Base-by-base conservation (phyloP, 2,797 vertebrate genomes). In the Loriculus beryllinus region DNA sequence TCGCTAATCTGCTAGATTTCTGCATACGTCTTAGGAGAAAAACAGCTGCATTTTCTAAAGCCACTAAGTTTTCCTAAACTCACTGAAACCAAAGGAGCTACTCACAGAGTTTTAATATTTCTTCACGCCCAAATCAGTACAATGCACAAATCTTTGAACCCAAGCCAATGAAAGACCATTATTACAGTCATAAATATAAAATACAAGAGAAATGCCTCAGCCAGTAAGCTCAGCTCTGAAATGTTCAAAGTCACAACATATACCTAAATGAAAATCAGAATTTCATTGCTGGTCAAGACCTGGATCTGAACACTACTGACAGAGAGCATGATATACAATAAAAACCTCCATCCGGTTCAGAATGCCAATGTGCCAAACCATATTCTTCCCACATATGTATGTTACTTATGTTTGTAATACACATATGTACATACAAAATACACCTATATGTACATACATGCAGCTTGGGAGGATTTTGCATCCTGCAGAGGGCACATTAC, bases 311-410 rank as follows among this genome's bases (percentile, higher is more conserved):
- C 8, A 64, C 9, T 48, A 33, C 14, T 16, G 35, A 76, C 15
- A 68, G 35, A 2, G 35, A 62, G 43, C 78, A 54, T 5, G 20
- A 7, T 6, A 18, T 0, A 0, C 7, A 57, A 43, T 11, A 63
- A 71, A 87, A 88, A 23, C 31, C n/a, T 86, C 21, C 31, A 81
- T 5, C 19, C 45, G 37, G 22, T 76, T 39, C 45, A 77, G 31
- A 68, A 65, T 2, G 3, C 2, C 14, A 57, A 3, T 1, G 10
- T 35, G 49, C 14, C 1, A 0, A 54, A 35, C 23, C 43, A 14
- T 7, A n/a, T 48, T 6, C 51, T 31, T 19, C 4, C 62, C 9
- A 45, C 1, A 11, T 1, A 33, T 1, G 6, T 7, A 28, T 0
- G 1, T 47, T 28, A 43, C 1, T 81, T 45, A 37, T 6, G 8